A percentile compares a stretch with the other conserved stretches of the same genome.
These are phyloP conservation scores for Sycophaga agraensis DNA, from an alignment of 1,140 invertebrate species.

Conservation along the genomic window DNA sequence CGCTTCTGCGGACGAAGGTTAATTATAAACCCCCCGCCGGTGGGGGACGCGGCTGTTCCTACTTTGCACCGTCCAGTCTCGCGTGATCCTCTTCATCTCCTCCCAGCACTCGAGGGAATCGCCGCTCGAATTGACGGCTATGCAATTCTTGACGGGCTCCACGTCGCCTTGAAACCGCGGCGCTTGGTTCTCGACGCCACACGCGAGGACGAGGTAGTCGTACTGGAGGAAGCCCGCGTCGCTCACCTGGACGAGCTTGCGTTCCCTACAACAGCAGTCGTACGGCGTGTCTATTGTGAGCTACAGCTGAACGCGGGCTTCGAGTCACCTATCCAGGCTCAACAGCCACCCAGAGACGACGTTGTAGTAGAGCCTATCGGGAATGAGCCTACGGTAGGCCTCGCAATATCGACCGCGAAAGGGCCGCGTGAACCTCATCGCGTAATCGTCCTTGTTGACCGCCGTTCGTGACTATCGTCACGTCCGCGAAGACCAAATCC, in stretches of 20 bases:
- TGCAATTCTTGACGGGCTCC: too few species aligned
- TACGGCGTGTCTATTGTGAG: neutral
- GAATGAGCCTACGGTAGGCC: constrained; percentile 56
- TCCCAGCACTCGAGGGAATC: too few species aligned
- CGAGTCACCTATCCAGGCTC: constrained; percentile 58
- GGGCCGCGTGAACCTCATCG: constrained; percentile 55
- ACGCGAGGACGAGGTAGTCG: constrained; percentile 64
- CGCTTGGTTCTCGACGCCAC: constrained; percentile 63
- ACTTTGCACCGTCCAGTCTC: constrained; percentile 36
- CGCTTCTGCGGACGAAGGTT: constrained; percentile 42
- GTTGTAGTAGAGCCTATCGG: constrained; percentile 59
- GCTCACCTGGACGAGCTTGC: constrained; percentile 61
- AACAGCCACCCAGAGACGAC: constrained; percentile 59
- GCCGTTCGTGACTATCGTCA: constrained; percentile 67
- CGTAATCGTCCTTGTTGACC: constrained; percentile 54
- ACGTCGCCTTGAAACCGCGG: constrained; percentile 46
- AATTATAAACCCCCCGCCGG: too few species aligned
- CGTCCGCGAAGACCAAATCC: constrained; percentile 57
- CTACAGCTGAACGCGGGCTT: neutral
- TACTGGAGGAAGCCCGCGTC: constrained; percentile 55
- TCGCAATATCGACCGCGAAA: constrained; percentile 56
- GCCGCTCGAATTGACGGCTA: too few species aligned
- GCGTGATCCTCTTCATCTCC: constrained; percentile 52
- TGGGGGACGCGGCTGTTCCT: too few species aligned
- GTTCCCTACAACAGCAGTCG: constrained; percentile 39